phyloP scores from a whole-genome alignment of 2,888 invertebrate genomes.

The Pyrochroa serraticornis region DNA sequence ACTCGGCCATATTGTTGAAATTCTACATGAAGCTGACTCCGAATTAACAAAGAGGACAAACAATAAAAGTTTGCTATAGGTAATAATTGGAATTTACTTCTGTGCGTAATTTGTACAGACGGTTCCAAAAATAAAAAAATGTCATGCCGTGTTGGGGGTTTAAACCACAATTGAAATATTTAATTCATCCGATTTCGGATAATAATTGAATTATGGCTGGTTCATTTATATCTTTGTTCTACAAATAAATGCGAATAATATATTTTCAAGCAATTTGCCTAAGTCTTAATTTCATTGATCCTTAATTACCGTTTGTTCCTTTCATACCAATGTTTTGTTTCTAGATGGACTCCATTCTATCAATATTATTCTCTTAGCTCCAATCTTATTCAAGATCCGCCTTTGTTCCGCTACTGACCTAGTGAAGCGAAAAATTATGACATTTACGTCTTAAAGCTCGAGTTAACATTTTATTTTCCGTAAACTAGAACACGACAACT shows the following conservation, averaged over 20 bases:
- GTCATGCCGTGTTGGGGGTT: constrained; percentile 26
- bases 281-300: constrained; percentile 36
- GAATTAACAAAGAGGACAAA: no score
- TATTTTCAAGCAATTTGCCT: constrained; percentile 36
- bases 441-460: constrained; percentile 24
- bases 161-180: constrained; percentile 25
- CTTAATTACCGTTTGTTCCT: constrained; percentile 41
- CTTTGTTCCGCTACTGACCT: constrained; percentile 20
- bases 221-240: constrained; percentile 37
- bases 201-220: constrained; percentile 30
- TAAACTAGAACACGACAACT: constrained; percentile 24
- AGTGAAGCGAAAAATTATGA: constrained; percentile 25
- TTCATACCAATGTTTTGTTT: constrained; percentile 34
- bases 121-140: constrained; percentile 13
- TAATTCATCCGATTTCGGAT: constrained; percentile 22
- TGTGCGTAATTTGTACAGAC: constrained; percentile 2
- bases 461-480: constrained; percentile 13
- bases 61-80: no score
- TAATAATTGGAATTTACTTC: constrained; percentile 5
- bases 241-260: constrained; percentile 34
- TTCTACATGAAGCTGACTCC: no score
- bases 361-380: constrained; percentile 13
- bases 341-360: constrained; percentile 23
- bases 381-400: constrained; percentile 8
- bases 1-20: no score